Base-by-base conservation (phyloP, 2,797 vertebrate species). In the Semotilus atromaculatus region DNA sequence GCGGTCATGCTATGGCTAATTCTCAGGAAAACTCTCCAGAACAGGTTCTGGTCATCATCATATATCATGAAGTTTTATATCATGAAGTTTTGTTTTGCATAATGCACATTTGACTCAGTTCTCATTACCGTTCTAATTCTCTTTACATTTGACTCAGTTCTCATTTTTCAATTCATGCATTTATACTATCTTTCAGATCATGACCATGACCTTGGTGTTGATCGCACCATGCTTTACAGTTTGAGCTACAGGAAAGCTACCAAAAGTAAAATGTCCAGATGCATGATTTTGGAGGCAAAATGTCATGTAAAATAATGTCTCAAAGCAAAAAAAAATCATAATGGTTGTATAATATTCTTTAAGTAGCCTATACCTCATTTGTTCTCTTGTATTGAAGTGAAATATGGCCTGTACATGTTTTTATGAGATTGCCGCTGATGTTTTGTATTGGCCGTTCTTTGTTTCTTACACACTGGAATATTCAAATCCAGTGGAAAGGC, bases 401-500 rank as follows among this genome's bases (percentile, higher is more conserved):
- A 66, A 26, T 55, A 36, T 55, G 11, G 11, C 51, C 31, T 9
- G 9, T 75, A 21, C 19, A 0, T 36, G 31, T 53, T 74, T 40
- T 55, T 7, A 0, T 29, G 8, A 8, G 8, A 18, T 19, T 11
- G 8, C 31, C n/a, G 14, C 36, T 19, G 6, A 26, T 38, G 51
- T 14, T 70, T 7, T 29, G 34, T 58, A 40, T 26, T 9, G 36
- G 26, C 7, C 2, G 3, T 80, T 67, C 7, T 4, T 82, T n/a
- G n/a, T 64, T 51, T 72, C 70, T 64, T 26, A 16, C 14, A 23
- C 26, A 29, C 43, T 31, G 40, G 40, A 34, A 38, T 31, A 76
- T 68, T 55, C 10, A 77, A 68, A 76, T 76, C 60, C 45, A 43
- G 18, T 67, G 60, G 11, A 75, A 68, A 67, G 45, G 43, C 72